These are phyloP conservation scores for Ypsolopha scabrella DNA, from an alignment of 2,888 invertebrate genomes.

Conservation along the genomic window DNA sequence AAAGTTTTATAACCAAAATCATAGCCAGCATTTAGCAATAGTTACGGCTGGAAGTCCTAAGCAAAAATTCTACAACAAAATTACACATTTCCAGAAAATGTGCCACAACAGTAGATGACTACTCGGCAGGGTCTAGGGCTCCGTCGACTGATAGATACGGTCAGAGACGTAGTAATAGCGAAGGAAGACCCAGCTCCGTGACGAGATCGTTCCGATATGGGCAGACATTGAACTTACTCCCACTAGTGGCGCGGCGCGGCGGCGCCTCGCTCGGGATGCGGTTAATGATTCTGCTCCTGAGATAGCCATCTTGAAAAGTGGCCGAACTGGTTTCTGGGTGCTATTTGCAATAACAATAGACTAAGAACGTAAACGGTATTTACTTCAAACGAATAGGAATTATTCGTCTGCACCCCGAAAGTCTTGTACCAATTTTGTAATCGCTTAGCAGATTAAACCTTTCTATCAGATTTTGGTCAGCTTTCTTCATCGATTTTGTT, in stretches of 20 bases:
- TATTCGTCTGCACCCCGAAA: too few relatives aligned
- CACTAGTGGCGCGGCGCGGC: constrained; percentile 4
- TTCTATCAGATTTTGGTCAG: too few relatives aligned
- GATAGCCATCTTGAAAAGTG: background rate
- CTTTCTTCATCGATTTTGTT: too few relatives aligned
- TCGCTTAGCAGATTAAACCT: too few relatives aligned
- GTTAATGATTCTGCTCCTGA: background rate
- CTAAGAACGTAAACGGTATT: too few relatives aligned
- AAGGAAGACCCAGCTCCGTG: constrained; percentile 15
- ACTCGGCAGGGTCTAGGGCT: constrained; percentile 2
- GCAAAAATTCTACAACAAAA: background rate
- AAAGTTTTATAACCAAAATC: background rate
- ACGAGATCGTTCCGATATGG: constrained; percentile 35
- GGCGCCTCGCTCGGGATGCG: background rate
- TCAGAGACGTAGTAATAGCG: constrained; percentile 11
- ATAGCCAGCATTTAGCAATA: background rate
- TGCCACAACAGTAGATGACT: background rate
- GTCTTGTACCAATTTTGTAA: too few relatives aligned
- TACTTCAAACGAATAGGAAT: too few relatives aligned
- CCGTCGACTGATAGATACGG: constrained; percentile 5
- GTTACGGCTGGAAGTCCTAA: background rate
- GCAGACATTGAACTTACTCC: constrained; percentile 39
- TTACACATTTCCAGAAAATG: background rate
- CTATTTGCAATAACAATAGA: too few relatives aligned
- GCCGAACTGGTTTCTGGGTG: background rate